Evolutionary conservation across 1,140 invertebrate genomes (phyloP).

Genomic region (Ruditapes philippinarum): DNA sequence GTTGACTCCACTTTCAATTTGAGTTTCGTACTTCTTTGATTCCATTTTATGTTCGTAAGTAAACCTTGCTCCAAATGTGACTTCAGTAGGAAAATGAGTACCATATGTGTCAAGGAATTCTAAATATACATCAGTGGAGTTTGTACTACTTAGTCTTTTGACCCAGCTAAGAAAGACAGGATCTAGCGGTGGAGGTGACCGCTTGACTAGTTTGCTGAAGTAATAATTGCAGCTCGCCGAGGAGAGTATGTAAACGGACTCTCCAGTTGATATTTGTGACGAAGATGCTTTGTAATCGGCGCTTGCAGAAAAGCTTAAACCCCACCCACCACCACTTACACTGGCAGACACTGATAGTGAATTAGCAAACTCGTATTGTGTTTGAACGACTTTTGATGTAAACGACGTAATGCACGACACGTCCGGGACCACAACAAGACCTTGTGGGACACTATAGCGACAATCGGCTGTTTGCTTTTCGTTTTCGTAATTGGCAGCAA

Average conservation of each 20-base stretch:
- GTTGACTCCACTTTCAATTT: neutral
- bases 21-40: neutral
- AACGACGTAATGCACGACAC: slow-evolving; percentile 29
- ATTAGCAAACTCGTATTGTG: slow-evolving; percentile 4
- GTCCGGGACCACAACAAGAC: neutral
- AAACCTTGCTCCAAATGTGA: slow-evolving; percentile 24
- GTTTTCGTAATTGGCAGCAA: slow-evolving; percentile 25
- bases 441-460: neutral
- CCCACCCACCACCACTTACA: slow-evolving; percentile 45
- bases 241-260: neutral
- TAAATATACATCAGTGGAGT: neutral
- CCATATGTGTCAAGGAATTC: slow-evolving; percentile 6
- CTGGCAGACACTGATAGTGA: neutral
- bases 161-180: neutral
- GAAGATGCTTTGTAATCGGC: slow-evolving; percentile 41
- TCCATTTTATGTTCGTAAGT: slow-evolving; percentile 20
- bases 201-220: slow-evolving; percentile 9
- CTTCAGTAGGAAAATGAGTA: neutral
- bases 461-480: slow-evolving; percentile 2
- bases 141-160: neutral
- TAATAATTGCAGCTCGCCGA: slow-evolving; percentile 10
- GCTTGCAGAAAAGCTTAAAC: slow-evolving; percentile 57
- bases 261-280: neutral
- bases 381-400: slow-evolving; percentile 6
- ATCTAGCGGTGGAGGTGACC: neutral